A percentile compares a stretch with the other conserved stretches of the same genome.
phyloP scores from a whole-genome alignment of 2,797 vertebrate genomes.

The Columba guinea region DNA sequence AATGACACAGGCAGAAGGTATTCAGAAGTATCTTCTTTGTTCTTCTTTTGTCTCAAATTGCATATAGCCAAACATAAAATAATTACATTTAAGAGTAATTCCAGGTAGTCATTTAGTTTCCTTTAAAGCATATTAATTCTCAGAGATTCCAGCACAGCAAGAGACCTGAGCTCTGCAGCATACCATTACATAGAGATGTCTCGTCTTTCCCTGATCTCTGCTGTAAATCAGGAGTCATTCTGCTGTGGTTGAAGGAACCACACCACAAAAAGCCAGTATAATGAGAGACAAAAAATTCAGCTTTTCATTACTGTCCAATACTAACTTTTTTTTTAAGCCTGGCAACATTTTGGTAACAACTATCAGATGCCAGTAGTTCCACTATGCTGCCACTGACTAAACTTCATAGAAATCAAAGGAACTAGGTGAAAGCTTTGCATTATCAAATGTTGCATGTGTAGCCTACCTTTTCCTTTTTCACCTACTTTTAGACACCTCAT shows the following conservation, averaged over 20 bases:
- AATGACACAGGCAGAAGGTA: not conserved
- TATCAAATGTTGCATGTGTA: not conserved
- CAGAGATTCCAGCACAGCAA: not conserved
- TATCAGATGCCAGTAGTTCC: not conserved
- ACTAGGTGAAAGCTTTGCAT: not conserved
- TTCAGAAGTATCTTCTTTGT: not conserved
- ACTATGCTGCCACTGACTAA: not conserved
- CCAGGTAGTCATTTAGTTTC: not conserved
- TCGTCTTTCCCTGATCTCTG: not conserved
- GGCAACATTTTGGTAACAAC: not conserved
- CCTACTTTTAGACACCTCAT: not conserved
- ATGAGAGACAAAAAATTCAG: not conserved
- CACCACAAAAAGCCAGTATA: not conserved
- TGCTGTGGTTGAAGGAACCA: not conserved
- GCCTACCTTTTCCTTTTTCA: not conserved
- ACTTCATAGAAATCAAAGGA: not conserved
- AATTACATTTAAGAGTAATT: not conserved
- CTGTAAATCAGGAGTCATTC: not conserved
- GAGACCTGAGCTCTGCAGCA: not conserved
- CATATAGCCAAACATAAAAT: not conserved
- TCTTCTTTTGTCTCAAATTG: not conserved
- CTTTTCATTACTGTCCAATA: not conserved
- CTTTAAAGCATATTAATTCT: not conserved
- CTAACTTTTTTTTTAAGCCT: not conserved
- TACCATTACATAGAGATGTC: not conserved